Base-by-base conservation (phyloP, 2,888 invertebrate genomes). In the Cantharis nigra region DNA sequence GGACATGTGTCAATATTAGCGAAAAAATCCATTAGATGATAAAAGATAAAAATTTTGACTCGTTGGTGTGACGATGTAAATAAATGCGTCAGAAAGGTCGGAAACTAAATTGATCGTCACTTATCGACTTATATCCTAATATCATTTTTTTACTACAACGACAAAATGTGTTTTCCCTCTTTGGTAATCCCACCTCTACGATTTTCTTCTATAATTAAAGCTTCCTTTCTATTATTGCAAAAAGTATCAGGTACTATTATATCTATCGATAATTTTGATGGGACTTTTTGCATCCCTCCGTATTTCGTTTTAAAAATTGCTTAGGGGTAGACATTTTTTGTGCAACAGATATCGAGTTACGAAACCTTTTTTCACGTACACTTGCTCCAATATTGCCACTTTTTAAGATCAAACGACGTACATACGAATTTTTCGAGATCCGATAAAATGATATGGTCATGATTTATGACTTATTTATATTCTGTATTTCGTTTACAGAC, bases 1-100 rank as follows among this genome's bases (percentile, higher is more conserved):
- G 72, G 72, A 76, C 69, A 69, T 69, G 28, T 18, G 76, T 76
- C 76, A 76, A 76, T 76, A 76, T 76, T 76, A 72, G 76, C 67
- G 23, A 72, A 63, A 72, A 76, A 76, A 76, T 63, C 72, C 76
- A 76, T 76, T 76, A 72, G 69, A 28, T 69, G 69, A 72, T 71
- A 71, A 76, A 72, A 71, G 76, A 49, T n/a, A 76, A 76, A 76
- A 76, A 76, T 76, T 76, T 71, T 9, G 71, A 71, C 71, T 70
- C 70, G 30, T 62, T 64, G 65, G 49, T 62, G 75, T 71, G 65
- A 64, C 23, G 75, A 71, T 70, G 75, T 75, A 75, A 75, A 75
- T 71, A 75, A 63, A 75, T 71, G 71, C 33, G 65, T 18, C 28
- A 26, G 65, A 70, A 75, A 71, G 70, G 67, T 67, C 62, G 49